phyloP scores from a whole-genome alignment of 2,888 invertebrate species.

The Heliconius charithonia region DNA sequence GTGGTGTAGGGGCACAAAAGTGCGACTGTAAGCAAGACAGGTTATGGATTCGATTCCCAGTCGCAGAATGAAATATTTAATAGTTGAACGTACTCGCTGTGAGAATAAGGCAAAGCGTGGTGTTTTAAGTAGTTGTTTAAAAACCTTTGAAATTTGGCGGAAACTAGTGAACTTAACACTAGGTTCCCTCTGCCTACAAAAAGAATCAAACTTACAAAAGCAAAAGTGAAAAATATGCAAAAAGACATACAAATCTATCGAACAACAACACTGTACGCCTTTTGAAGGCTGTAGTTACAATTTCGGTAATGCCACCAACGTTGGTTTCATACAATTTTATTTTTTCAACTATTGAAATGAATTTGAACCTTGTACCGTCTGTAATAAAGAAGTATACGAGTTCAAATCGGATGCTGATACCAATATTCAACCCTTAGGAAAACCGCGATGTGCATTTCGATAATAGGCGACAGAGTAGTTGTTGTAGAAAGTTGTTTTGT shows the following conservation, averaged over 20 bases:
- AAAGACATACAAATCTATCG: slow-evolving; percentile 10
- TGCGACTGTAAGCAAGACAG: slow-evolving; percentile 17
- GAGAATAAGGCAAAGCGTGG: neutral
- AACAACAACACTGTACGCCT: slow-evolving; percentile 16
- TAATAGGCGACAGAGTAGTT: slow-evolving; percentile 68
- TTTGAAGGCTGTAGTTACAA: slow-evolving; percentile 56
- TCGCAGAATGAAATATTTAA: neutral
- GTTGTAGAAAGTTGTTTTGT: neutral
- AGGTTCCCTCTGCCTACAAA: neutral
- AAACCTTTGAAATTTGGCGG: too few relatives aligned
- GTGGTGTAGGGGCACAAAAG: too few relatives aligned
- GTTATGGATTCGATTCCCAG: slow-evolving; percentile 12
- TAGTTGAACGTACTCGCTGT: neutral
- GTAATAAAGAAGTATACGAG: slow-evolving; percentile 39
- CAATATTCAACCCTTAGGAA: slow-evolving; percentile 78
- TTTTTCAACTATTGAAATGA: slow-evolving; percentile 16
- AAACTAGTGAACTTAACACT: neutral
- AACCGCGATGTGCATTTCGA: slow-evolving; percentile 80
- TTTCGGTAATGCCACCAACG: slow-evolving; percentile 67
- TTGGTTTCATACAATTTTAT: slow-evolving; percentile 42
- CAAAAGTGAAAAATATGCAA: neutral
- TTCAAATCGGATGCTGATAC: slow-evolving; percentile 48
- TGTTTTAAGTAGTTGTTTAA: neutral
- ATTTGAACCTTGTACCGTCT: slow-evolving; percentile 43
- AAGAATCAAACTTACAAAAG: neutral